Percentiles rank a stretch among this genome's conserved stretches.
Evolutionary conservation across 1,140 invertebrate genomes (phyloP).

Genomic region (Meloidogyne floridensis): DNA sequence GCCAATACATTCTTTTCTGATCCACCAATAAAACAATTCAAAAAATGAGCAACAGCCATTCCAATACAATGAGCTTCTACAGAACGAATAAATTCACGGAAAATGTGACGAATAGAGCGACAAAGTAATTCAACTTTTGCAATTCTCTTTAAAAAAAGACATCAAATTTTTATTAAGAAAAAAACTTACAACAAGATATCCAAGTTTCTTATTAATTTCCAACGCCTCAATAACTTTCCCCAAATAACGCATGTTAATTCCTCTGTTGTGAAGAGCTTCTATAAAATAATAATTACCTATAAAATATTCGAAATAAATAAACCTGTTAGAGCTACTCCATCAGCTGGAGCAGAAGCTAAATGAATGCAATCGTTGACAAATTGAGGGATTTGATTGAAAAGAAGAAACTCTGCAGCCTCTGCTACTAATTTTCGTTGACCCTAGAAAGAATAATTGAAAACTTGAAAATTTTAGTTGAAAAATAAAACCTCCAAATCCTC

Average conservation of each 20-base stretch:
- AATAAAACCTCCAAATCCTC: constrained; percentile 72
- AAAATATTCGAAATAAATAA: not conserved
- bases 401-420: constrained; percentile 90
- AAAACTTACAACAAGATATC: constrained; percentile 29
- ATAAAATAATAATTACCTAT: not conserved
- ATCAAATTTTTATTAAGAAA: not conserved
- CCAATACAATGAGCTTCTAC: constrained; percentile 32
- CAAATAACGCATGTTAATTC: constrained; percentile 94
- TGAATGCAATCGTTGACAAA: constrained; percentile 90
- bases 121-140: constrained; percentile 32
- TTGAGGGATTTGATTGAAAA: constrained; percentile 86
- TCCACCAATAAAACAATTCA: constrained; percentile 40
- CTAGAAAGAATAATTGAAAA: constrained; percentile 2
- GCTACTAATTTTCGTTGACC: constrained; percentile 83
- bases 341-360: constrained; percentile 87
- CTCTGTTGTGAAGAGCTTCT: constrained; percentile 84
- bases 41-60: constrained; percentile 39
- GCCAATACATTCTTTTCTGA: not conserved
- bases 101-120: constrained; percentile 40
- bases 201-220: constrained; percentile 14
- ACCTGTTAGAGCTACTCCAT: constrained; percentile 82
- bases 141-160: constrained; percentile 35
- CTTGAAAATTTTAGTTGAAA: not conserved
- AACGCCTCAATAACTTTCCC: constrained; percentile 82
- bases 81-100: constrained; percentile 33